Evolutionary conservation across 2,113 vertebrate genomes (phyloP), one percentile per base, ranked within the genome.

Genomic region (Picathartes gymnocephalus): DNA sequence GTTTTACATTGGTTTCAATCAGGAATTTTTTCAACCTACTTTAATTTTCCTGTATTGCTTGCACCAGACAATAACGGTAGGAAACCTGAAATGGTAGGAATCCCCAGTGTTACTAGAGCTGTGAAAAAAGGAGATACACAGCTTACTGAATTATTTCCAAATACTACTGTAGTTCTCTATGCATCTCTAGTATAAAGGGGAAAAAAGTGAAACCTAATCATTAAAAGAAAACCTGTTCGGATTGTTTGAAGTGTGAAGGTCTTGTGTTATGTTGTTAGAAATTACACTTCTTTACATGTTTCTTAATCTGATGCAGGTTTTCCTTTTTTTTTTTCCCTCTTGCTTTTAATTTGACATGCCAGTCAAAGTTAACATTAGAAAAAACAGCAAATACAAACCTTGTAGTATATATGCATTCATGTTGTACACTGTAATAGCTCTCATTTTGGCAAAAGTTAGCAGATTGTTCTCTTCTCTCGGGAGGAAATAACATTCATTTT

Each of bases 171-270:
- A 56, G 39, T 69, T 93, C 65, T 58, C 73, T 33, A 45, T 84
- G n/a, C 28, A 79, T 84, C 39, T 77, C 13, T 28, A 73, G 51
- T 15, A 95, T 66, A 86, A 88, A 92, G 68, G 44, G 74, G 45
- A 10, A 70, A 90, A 68, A 94, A 74, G 48, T 58, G 62, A 94
- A 96, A 80, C 62, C 16, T 85, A 94, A 84, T 90, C 89, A 93
- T 96, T 96, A 96, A 94, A 97, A 79, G 58, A 95, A 96, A 96
- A 97, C 65, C 80, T 96, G 86, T 77, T 95, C 51, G 64, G 54
- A 84, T 42, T 93, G 56, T 81, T 88, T 93, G 66, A 97, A 96
- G 72, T 88, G 35, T 83, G 66, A 81, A 97, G 93, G 87, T 92
- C 83, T 93, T 88, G 39, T 71, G 44, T 95, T 93, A 81, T 94